Evolutionary conservation across 1,140 invertebrate genomes (phyloP).

Genomic region (Ceratoteleas bidentatus): DNA sequence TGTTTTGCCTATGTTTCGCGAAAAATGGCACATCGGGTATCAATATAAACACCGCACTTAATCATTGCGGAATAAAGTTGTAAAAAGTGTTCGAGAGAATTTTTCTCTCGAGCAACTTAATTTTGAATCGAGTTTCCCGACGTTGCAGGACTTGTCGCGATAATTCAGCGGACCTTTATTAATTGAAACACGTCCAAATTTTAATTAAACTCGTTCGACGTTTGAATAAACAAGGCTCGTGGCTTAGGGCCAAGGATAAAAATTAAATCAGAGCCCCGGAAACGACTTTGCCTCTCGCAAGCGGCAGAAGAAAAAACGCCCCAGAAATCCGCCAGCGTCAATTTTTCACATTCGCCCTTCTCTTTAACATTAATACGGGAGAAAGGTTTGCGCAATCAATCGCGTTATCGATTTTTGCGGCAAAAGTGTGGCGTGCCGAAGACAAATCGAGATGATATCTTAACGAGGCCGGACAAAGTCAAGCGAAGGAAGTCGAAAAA

Average conservation of each 20-base stretch:
- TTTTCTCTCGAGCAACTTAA: too few relatives aligned
- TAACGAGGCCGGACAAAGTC: conserved; percentile 65
- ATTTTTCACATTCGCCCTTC: conserved; percentile 29
- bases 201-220: not conserved
- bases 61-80: too few relatives aligned
- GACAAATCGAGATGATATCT: conserved; percentile 72
- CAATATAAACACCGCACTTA: conserved; percentile 3
- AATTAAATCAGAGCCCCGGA: conserved; percentile 11
- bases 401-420: conserved; percentile 55
- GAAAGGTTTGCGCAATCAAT: conserved; percentile 58
- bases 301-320: not conserved
- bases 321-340: conserved; percentile 4
- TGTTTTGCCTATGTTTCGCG: conserved; percentile 18
- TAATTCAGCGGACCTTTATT: not conserved
- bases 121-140: too few relatives aligned
- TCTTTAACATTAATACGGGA: conserved; percentile 38
- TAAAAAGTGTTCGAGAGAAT: too few relatives aligned
- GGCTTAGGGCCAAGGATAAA: conserved; percentile 3
- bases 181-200: not conserved
- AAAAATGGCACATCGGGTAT: not conserved
- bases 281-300: not conserved
- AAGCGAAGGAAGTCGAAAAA: conserved; percentile 44
- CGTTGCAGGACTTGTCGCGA: too few relatives aligned
- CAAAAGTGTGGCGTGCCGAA: conserved; percentile 66
- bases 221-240: not conserved